Evolutionary conservation across 64 coral and sea anemone genomes (phyloP).

Genomic region (Dendronephthya gigantea): DNA sequence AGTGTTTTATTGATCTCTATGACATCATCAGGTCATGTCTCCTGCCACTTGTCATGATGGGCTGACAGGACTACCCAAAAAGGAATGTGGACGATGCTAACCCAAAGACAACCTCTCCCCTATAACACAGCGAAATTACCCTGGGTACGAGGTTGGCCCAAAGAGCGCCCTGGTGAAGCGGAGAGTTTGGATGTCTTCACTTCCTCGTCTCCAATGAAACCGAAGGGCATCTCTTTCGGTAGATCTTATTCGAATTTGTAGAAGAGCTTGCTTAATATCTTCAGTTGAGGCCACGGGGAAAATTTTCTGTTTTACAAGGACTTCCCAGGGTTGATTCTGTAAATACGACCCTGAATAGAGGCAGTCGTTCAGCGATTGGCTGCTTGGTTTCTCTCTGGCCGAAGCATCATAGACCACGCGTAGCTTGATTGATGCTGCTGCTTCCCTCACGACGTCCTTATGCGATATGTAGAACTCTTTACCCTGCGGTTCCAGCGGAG

Average conservation of each 20-base stretch:
- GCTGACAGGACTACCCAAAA: neutral
- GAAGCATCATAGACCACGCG: neutral
- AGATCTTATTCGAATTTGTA: neutral
- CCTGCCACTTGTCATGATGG: neutral
- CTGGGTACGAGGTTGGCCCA: too few species aligned
- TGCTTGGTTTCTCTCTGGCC: neutral
- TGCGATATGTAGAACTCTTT: slow-evolving; percentile 6
- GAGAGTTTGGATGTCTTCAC: neutral
- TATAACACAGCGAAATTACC: too few species aligned
- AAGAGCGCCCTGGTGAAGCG: neutral
- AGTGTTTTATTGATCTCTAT: neutral
- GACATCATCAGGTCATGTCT: neutral
- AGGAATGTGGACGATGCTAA: neutral
- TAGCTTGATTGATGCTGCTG: neutral
- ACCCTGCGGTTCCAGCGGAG: neutral
- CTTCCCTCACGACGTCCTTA: neutral
- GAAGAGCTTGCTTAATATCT: neutral
- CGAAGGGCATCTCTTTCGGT: neutral
- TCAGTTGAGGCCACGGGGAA: neutral
- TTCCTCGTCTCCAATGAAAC: neutral
- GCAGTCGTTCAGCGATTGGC: neutral
- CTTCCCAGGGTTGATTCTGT: neutral
- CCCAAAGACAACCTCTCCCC: too few species aligned
- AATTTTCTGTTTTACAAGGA: neutral
- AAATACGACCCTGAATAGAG: neutral